Evolutionary conservation across 2,888 invertebrate species (phyloP).

Genomic region (Hesperia comma): DNA sequence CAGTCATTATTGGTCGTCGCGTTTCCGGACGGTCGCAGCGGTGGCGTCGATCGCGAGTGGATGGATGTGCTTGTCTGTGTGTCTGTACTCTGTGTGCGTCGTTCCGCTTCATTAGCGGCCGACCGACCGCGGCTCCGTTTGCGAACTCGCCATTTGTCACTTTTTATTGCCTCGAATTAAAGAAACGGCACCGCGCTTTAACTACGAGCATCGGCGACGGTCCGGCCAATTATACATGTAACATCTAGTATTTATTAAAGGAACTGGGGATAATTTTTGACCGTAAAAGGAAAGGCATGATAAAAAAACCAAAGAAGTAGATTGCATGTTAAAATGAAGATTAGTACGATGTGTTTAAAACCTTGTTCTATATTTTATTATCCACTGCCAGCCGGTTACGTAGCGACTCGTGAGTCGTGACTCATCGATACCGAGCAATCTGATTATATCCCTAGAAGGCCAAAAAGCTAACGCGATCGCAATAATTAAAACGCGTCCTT

Average conservation of each 20-base stretch:
- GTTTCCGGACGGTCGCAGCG: constrained; percentile 54
- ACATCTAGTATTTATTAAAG: too few relatives aligned
- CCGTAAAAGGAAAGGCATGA: too few relatives aligned
- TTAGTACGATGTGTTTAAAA: neutral
- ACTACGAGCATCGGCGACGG: constrained; percentile 29
- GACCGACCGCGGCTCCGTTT: constrained; percentile 6
- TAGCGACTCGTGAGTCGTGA: constrained; percentile 36
- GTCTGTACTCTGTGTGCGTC: constrained; percentile 44
- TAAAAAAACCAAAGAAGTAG: too few relatives aligned
- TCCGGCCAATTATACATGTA: neutral
- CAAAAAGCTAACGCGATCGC: neutral
- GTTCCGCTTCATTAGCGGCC: constrained; percentile 44
- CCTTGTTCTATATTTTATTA: neutral
- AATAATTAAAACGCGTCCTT: constrained; percentile 8
- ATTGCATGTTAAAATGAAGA: neutral
- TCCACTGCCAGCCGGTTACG: too few relatives aligned
- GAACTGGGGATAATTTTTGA: too few relatives aligned
- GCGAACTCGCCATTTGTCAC: constrained; percentile 51
- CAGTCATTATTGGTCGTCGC: constrained; percentile 65
- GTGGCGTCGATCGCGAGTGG: neutral
- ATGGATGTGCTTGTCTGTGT: constrained; percentile 46
- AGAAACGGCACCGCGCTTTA: neutral
- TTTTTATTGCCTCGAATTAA: constrained; percentile 43
- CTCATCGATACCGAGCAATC: constrained; percentile 28
- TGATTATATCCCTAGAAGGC: neutral